Evolutionary conservation across 1,140 invertebrate species (phyloP), one percentile per base, ranked within the genome.

Genomic region (Monomorium pharaonis): DNA sequence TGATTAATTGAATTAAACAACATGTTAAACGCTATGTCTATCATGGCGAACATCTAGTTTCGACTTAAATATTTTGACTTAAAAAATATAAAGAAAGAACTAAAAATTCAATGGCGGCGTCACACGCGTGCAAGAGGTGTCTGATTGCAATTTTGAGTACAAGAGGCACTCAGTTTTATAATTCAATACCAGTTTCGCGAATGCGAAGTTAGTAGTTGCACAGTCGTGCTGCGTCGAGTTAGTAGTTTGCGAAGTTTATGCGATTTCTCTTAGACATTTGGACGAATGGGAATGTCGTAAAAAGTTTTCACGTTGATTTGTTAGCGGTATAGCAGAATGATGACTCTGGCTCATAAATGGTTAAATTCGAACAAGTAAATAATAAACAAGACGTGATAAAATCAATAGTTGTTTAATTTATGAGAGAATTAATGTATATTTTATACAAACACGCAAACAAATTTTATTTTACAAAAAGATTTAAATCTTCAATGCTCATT

Each of bases 101-200:
- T 74, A 58, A 30, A 3, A 56, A 72, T 81, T 70, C 14, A 51
- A 33, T 49, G 21, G n/a, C 30, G 27, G 18, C 24, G n/a, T 67
- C 33, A 80, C 24, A 24, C 24, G 18, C 16, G 47, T 24, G 65
- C 67, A 24, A 74, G 27, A 56, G 33, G 58, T 63, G 21, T 74
- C 49, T 74, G 49, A 69, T 72, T 72, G 51, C 51, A 58, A 72
- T 72, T 74, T 72, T 72, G n/a, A 83, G 78, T 47, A 58, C 67
- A 72, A 72, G 21, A 60, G 27, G 24, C 18, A 27, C 27, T 83
- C 67, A 58, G 49, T 81, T 81, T 72, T 58, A 58, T 56, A 72
- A 81, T 81, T 81, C 65, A 81, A 81, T 81, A 37, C 18, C 65
- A 83, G 78, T 83, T 83, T 72, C 37, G 27, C 65, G 65, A 72